Percentiles rank a stretch among this genome's conserved stretches.
Conservation (phyloP, 2,888 invertebrate species). For the Sialis lutaria region DNA sequence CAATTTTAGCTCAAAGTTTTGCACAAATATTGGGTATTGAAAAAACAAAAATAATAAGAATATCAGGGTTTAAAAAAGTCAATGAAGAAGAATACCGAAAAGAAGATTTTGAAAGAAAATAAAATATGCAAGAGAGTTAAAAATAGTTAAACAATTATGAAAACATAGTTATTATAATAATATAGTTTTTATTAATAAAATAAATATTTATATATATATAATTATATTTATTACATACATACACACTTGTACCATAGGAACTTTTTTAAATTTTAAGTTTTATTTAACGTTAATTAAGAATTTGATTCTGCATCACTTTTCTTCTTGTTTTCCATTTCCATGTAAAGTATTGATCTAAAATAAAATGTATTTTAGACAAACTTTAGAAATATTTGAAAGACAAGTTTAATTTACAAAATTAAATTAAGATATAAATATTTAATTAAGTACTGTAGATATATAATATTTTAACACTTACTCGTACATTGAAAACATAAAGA, state of each 20-base stretch:
- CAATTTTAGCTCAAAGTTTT: conserved; percentile 35
- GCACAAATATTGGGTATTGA: conserved; percentile 34
- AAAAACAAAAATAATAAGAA: conserved; percentile 35
- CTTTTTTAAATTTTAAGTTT: background rate
- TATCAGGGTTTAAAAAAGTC: conserved; percentile 29
- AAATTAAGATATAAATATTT: background rate
- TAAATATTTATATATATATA: background rate
- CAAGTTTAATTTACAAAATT: conserved; percentile 4
- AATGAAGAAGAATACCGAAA: background rate
- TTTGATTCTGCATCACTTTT: conserved; percentile 1
- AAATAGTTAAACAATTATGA: too few species aligned
- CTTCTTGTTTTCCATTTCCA: conserved; percentile 48
- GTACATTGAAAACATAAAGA: too few species aligned
- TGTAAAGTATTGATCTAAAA: conserved; percentile 55
- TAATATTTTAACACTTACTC: too few species aligned
- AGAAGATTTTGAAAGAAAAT: too few species aligned
- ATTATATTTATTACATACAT: background rate
- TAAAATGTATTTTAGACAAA: too few species aligned
- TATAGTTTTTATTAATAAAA: background rate
- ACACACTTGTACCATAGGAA: background rate
- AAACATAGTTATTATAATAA: too few species aligned
- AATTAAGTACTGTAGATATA: too few species aligned
- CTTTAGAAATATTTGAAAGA: conserved; percentile 1
- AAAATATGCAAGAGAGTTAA: too few species aligned
- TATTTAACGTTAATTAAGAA: background rate